Conservation (phyloP, 1,140 invertebrate species). For the Hydropsyche tenuis region DNA sequence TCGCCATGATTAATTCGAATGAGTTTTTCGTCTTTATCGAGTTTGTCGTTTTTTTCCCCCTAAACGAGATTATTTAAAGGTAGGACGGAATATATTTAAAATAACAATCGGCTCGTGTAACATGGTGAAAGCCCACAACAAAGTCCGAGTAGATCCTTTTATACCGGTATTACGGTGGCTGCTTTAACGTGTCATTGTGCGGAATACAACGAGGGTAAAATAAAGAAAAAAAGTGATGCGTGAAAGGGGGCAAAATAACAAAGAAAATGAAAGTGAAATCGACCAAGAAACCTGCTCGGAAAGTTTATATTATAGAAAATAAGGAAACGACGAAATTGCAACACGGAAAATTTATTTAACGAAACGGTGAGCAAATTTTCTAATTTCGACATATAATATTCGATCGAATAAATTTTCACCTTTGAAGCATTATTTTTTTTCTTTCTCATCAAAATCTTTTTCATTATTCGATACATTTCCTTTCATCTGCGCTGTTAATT, state of each 20-base stretch:
- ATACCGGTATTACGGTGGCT: slow-evolving; percentile 37
- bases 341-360: slow-evolving; percentile 13
- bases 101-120: slow-evolving; percentile 34
- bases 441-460: too few relatives aligned
- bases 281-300: slow-evolving; percentile 16
- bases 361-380: too few relatives aligned
- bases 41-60: too few relatives aligned
- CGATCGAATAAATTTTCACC: too few relatives aligned
- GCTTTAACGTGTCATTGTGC: slow-evolving; percentile 34
- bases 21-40: too few relatives aligned
- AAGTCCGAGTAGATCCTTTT: slow-evolving; percentile 30
- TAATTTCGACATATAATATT: too few relatives aligned
- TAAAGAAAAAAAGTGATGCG: slow-evolving; percentile 26
- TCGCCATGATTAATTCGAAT: too few relatives aligned
- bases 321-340: background rate
- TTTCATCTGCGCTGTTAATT: too few relatives aligned
- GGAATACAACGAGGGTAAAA: slow-evolving; percentile 29
- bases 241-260: slow-evolving; percentile 27
- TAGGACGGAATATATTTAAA: too few relatives aligned
- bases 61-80: too few relatives aligned
- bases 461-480: too few relatives aligned
- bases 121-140: slow-evolving; percentile 21
- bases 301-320: slow-evolving; percentile 21
- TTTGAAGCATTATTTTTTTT: too few relatives aligned
- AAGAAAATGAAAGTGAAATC: slow-evolving; percentile 31